Base-by-base conservation (phyloP, 35 echinoderm and acorn worm genomes). In the Ophioderma brevispina region DNA sequence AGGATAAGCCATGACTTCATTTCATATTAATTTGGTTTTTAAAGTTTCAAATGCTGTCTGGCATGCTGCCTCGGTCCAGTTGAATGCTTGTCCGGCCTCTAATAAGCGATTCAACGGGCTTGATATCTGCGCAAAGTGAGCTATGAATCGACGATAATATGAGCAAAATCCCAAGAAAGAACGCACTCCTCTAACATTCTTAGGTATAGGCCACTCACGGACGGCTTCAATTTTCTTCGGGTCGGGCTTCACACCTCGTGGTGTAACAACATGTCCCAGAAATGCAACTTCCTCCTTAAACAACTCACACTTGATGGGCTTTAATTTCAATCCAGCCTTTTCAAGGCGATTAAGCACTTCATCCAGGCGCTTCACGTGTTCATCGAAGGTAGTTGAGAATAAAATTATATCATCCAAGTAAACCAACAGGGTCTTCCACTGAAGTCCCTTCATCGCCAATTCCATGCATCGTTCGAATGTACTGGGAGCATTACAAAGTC, bases 351-450 rank as follows among this genome's bases (percentile, higher is more conserved):
- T 33, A 15, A 90, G 64, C 28, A 90, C 88, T 32, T 19, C 50
- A 23, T 36, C 32, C 43, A 90, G 80, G 1, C 80, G 79, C n/a
- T 23, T 35, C 13, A 76, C 38, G 28, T 59, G 40, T 25, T 82
- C 43, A 31, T 82, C 79, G 52, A 90, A 82, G 17, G 49, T 1
- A 30, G 50, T 34, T 10, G 52, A 52, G 36, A 83, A 38, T 25
- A 90, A 25, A 35, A 90, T 64, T 32, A 90, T 82, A 38, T 90
- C 88, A 34, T 90, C 88, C 25, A 90, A 39, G 76, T 90, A 90
- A 2, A 90, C 18, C 17, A 64, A 40, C 17, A 82, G 30, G 13
- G 50, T 82, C 40, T 76, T 55, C 88, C 79, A 83, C 37, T 90
- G 88, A 21, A 90, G 36, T 3, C 80, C 88, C 14, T 11, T 11